Evolutionary conservation across 1,140 invertebrate species (phyloP).

Genomic region (Helicoverpa armigera): DNA sequence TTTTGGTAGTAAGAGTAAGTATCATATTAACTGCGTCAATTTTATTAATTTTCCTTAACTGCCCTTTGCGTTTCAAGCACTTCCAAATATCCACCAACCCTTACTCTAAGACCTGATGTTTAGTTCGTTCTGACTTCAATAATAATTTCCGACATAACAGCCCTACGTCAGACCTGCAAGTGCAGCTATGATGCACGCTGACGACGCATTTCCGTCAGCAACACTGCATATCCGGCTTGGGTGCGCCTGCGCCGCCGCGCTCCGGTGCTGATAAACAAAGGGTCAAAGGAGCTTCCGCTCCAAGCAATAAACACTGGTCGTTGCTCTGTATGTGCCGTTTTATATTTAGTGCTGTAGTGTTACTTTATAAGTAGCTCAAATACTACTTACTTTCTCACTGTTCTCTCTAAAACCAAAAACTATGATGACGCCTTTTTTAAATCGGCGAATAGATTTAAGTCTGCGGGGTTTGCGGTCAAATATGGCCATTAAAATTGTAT

Average conservation of each 20-base stretch:
- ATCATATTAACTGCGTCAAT: no score
- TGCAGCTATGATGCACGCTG: constrained; percentile 60
- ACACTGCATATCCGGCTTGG: constrained; percentile 73
- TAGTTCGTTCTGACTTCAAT: not conserved
- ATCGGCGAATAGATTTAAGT: no score
- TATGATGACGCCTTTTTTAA: no score
- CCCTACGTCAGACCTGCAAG: constrained; percentile 47
- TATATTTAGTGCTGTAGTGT: not conserved
- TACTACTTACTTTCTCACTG: not conserved
- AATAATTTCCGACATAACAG: not conserved
- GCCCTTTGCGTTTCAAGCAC: not conserved
- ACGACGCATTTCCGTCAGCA: constrained; percentile 78
- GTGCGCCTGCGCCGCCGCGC: constrained; percentile 63
- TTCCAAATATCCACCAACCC: no score
- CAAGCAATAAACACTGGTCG: constrained; percentile 52
- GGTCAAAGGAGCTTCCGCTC: constrained; percentile 81
- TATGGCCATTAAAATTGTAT: no score
- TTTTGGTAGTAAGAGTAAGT: no score
- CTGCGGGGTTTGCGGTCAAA: no score
- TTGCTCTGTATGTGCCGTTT: constrained; percentile 50
- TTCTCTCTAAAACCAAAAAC: not conserved
- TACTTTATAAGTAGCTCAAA: not conserved
- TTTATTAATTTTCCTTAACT: not conserved
- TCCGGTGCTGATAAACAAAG: constrained; percentile 78
- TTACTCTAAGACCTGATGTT: no score